These are phyloP conservation scores for Ptyas mucosa DNA, from an alignment of 2,113 vertebrate species.

Conservation along the genomic window DNA sequence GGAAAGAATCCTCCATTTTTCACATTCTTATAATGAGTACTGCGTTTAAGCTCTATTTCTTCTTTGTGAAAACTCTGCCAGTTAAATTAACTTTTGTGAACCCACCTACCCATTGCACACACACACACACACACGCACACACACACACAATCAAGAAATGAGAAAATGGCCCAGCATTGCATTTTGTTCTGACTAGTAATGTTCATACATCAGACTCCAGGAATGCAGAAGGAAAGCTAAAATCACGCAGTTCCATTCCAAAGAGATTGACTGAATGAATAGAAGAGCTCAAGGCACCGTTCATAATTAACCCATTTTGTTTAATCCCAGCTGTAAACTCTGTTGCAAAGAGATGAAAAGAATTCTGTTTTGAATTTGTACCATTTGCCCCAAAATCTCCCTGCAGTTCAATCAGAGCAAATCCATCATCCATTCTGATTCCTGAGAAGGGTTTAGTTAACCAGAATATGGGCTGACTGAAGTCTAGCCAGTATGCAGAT, in stretches of 20 bases:
- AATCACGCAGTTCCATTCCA: conserved; percentile 33
- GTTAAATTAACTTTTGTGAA: conserved; percentile 19
- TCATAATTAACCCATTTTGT: conserved; percentile 32
- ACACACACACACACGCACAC: neutral
- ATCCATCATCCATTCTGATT: conserved; percentile 46
- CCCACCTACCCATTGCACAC: neutral
- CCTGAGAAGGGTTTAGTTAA: conserved; percentile 44
- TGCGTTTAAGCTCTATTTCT: conserved; percentile 21
- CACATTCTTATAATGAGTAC: conserved; percentile 13
- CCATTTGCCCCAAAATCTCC: conserved; percentile 34
- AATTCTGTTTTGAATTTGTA: conserved; percentile 47
- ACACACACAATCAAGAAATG: conserved; percentile 16
- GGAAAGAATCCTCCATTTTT: neutral
- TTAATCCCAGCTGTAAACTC: conserved; percentile 38
- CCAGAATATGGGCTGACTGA: conserved; percentile 35
- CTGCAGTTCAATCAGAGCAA: conserved; percentile 36
- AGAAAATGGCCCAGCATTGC: conserved; percentile 43
- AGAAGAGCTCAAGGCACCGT: conserved; percentile 22
- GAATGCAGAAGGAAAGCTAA: conserved; percentile 41
- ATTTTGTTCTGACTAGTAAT: conserved; percentile 21
- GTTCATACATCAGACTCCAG: conserved; percentile 32
- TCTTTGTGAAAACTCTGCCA: neutral
- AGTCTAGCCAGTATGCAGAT: conserved; percentile 38
- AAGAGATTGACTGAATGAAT: conserved; percentile 19
- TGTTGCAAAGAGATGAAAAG: conserved; percentile 17